A percentile compares a stretch with the other conserved stretches of the same genome.
Evolutionary conservation across 2,888 invertebrate genomes (phyloP).

Genomic region (Mythimna lalbum): DNA sequence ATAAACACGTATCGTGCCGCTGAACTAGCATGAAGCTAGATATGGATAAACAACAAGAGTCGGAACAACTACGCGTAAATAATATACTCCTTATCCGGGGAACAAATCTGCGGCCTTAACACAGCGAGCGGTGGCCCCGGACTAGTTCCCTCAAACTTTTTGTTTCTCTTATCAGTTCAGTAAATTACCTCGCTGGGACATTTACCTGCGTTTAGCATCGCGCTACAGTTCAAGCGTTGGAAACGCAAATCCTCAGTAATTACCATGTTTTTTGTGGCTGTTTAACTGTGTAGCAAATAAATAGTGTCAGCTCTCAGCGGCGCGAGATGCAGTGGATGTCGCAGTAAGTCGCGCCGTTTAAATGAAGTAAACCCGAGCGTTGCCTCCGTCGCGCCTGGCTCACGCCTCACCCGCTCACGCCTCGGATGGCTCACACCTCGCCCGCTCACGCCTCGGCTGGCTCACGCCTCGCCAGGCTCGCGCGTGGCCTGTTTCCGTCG

Average conservation of each 20-base stretch:
- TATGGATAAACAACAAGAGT: slow-evolving; percentile 1
- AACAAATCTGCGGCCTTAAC: slow-evolving; percentile 13
- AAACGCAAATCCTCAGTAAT: slow-evolving; percentile 18
- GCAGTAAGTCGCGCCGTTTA: not conserved
- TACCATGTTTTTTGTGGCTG: slow-evolving; percentile 27
- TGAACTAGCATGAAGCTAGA: not conserved
- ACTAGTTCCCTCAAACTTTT: not conserved
- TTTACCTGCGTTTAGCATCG: slow-evolving; percentile 6
- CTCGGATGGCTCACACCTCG: not conserved
- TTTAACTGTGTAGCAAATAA: slow-evolving; percentile 32
- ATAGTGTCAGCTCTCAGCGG: slow-evolving; percentile 23
- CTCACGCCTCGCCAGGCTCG: not conserved
- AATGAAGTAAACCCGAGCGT: slow-evolving; percentile 1
- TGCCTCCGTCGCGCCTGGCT: not conserved
- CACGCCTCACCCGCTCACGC: not conserved
- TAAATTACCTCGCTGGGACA: slow-evolving; percentile 16
- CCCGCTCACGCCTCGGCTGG: not conserved
- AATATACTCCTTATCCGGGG: not conserved
- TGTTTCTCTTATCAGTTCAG: slow-evolving; percentile 17
- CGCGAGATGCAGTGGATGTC: not conserved
- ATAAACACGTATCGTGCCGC: not conserved
- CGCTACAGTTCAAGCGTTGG: not conserved
- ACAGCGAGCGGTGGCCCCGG: slow-evolving; percentile 9
- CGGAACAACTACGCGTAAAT: slow-evolving; percentile 12
- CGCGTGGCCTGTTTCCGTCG: not conserved